Conservation (phyloP, 2,797 vertebrate genomes). For the Neosalanx taihuensis region DNA sequence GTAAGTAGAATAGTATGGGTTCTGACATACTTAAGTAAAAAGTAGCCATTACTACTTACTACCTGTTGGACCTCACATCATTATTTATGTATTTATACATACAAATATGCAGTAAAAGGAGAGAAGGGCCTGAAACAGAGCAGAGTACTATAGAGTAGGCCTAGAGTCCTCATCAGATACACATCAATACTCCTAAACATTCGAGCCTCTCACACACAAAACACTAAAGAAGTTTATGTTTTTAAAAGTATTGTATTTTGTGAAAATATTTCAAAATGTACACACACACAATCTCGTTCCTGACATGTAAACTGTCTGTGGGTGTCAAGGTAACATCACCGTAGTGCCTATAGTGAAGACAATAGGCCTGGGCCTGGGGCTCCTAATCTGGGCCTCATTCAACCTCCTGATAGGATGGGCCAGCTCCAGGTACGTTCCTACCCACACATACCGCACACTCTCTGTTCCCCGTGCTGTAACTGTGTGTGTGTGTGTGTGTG, state of each 20-base stretch:
- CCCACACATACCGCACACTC: not conserved
- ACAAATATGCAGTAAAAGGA: too few species aligned
- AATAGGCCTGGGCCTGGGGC: slow-evolving; percentile 81
- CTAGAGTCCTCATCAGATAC: too few species aligned
- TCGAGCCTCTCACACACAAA: not conserved
- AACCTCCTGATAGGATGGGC: slow-evolving; percentile 53
- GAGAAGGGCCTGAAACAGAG: too few species aligned
- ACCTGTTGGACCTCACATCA: too few species aligned
- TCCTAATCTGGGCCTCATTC: slow-evolving; percentile 55
- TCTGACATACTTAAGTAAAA: too few species aligned
- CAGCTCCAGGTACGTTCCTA: slow-evolving; percentile 45
- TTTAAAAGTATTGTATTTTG: not conserved
- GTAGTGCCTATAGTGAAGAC: slow-evolving; percentile 84
- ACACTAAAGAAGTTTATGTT: not conserved
- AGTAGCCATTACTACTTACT: too few species aligned
- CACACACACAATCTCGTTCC: not conserved
- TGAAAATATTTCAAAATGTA: not conserved
- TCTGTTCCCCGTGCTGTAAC: too few species aligned
- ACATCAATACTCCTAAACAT: too few species aligned
- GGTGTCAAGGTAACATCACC: slow-evolving; percentile 74
- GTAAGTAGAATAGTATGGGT: too few species aligned
- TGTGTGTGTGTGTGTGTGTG: slow-evolving; percentile 5
- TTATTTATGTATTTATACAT: too few species aligned
- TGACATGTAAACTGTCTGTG: slow-evolving; percentile 1
- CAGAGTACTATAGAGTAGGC: too few species aligned